Evolutionary conservation across 2,888 invertebrate species (phyloP).

Genomic region (Troilus luridus): DNA sequence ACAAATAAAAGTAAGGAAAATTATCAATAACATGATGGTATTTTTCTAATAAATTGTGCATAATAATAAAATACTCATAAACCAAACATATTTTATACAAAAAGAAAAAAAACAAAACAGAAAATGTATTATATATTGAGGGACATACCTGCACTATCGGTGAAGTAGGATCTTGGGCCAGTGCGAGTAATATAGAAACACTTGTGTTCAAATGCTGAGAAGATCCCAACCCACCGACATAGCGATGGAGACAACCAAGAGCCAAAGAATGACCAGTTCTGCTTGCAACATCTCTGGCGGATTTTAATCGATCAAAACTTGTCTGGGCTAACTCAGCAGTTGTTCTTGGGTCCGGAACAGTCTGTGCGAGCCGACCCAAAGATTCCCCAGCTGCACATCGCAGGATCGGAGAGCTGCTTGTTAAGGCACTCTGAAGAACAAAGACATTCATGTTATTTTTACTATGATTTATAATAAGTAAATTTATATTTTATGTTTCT

Average conservation of each 20-base stretch:
- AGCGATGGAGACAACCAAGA: constrained; percentile 95
- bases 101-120: not conserved
- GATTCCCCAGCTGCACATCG: constrained; percentile 97
- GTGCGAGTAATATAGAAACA: constrained; percentile 92
- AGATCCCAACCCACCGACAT: constrained; percentile 95
- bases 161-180: constrained; percentile 94
- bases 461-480: no score
- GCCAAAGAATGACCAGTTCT: constrained; percentile 91
- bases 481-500: no score
- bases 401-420: constrained; percentile 82
- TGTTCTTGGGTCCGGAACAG: constrained; percentile 87
- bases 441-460: not conserved
- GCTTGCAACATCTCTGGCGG: constrained; percentile 88
- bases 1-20: no score
- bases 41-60: no score
- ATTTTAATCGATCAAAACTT: constrained; percentile 89
- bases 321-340: constrained; percentile 91
- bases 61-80: not conserved
- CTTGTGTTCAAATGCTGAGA: constrained; percentile 95
- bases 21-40: no score
- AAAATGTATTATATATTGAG: not conserved
- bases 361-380: constrained; percentile 92
- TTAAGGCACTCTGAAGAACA: constrained; percentile 76
- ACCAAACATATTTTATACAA: not conserved
- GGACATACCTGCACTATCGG: constrained; percentile 88